phyloP scores from a whole-genome alignment of 2,113 vertebrate genomes.

The Perccottus glenii region DNA sequence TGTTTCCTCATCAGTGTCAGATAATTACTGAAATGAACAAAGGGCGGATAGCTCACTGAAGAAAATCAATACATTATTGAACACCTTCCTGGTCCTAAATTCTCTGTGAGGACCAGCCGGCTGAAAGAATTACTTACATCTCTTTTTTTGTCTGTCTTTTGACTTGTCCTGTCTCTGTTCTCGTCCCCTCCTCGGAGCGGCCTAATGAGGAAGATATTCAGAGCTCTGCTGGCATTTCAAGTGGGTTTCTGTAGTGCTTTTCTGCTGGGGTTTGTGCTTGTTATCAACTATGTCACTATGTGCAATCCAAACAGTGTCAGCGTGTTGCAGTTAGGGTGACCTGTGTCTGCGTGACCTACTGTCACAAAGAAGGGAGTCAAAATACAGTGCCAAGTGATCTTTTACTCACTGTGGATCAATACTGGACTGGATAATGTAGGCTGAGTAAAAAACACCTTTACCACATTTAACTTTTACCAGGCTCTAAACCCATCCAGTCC shows the following conservation, averaged over 20 bases:
- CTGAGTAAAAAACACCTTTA: background rate
- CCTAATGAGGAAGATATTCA: conserved; percentile 17
- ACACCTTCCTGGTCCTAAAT: conserved; percentile 35
- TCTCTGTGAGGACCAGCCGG: conserved; percentile 35
- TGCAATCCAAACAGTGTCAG: conserved; percentile 50
- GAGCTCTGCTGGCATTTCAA: conserved; percentile 5
- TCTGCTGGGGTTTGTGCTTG: conserved; percentile 18
- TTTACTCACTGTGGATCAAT: conserved; percentile 41
- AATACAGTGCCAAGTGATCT: conserved; percentile 22
- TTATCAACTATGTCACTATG: background rate
- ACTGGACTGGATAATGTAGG: background rate
- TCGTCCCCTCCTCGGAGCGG: conserved; percentile 17
- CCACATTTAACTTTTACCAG: background rate
- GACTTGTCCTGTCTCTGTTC: conserved; percentile 6
- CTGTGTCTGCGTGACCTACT: conserved; percentile 62
- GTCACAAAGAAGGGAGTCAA: background rate
- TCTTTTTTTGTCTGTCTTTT: conserved; percentile 31
- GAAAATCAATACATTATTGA: conserved; percentile 68
- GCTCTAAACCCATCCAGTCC: no score
- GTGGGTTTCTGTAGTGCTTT: background rate
- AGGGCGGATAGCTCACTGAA: conserved; percentile 34
- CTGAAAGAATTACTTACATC: conserved; percentile 59
- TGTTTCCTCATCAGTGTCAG: conserved; percentile 23
- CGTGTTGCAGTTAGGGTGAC: conserved; percentile 63
- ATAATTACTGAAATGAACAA: conserved; percentile 38